phyloP scores from a whole-genome alignment of 1,140 invertebrate species.

The Stratiolaelaps scimitus region DNA sequence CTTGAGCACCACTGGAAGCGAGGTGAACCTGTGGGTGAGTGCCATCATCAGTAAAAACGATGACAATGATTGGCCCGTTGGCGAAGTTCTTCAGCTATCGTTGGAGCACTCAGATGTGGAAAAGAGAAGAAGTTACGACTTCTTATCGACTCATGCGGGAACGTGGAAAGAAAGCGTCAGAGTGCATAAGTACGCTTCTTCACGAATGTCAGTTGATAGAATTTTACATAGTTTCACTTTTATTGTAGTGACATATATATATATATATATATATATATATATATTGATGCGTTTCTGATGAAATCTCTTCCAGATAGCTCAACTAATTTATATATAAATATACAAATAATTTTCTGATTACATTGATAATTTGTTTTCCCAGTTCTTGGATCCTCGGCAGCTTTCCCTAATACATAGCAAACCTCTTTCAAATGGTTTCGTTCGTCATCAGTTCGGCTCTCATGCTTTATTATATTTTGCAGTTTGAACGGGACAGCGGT shows the following conservation, averaged over 20 bases:
- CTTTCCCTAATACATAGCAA: no score
- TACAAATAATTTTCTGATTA: no score
- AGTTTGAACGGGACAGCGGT: no score
- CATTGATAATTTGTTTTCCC: no score
- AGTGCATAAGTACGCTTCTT: conserved; percentile 30
- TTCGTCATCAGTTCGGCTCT: no score
- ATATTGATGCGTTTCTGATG: neutral
- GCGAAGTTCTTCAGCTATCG: neutral
- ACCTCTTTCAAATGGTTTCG: no score
- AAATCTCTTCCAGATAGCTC: neutral
- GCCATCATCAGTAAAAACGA: neutral
- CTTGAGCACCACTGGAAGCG: neutral
- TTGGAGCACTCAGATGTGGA: neutral
- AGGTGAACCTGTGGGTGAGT: neutral
- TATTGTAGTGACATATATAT: no score
- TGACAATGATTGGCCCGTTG: neutral
- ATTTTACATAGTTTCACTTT: no score
- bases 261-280: no score
- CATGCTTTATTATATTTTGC: no score
- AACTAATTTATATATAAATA: neutral
- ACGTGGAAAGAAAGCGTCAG: conserved; percentile 31
- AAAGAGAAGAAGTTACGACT: neutral
- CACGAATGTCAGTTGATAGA: no score
- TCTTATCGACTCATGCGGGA: conserved; percentile 30
- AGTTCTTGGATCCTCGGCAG: no score